phyloP scores from a whole-genome alignment of 2,888 invertebrate species.

The Drosophila longiperda region DNA sequence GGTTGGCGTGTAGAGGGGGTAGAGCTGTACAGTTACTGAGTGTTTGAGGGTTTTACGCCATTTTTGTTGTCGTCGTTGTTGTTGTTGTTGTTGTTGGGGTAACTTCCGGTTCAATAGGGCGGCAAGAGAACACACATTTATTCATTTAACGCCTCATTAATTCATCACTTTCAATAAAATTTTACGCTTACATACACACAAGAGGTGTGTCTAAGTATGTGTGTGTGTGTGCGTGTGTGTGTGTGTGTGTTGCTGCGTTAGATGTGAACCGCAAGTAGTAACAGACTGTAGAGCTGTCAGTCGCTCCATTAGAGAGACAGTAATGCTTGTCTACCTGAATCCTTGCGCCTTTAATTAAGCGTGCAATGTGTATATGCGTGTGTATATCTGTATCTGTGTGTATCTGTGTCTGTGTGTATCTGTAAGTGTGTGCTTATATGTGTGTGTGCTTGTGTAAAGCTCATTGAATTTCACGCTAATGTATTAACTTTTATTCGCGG shows the following conservation, averaged over 20 bases:
- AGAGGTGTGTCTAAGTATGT: constrained; percentile 27
- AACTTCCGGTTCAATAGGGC: constrained; percentile 83
- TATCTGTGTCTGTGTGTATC: neutral
- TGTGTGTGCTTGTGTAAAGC: constrained; percentile 40
- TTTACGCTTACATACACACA: constrained; percentile 73
- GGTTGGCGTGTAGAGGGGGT: neutral
- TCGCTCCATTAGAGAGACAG: constrained; percentile 40
- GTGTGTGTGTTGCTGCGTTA: constrained; percentile 33
- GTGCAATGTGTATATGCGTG: constrained; percentile 37
- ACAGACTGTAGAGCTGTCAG: constrained; percentile 17
- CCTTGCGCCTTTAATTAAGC: constrained; percentile 64
- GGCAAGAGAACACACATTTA: constrained; percentile 74
- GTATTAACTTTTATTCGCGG: constrained; percentile 60
- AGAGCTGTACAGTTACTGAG: neutral
- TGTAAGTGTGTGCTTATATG: constrained; percentile 3
- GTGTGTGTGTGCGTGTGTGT: constrained; percentile 27
- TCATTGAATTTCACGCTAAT: constrained; percentile 69
- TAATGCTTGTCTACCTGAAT: constrained; percentile 43
- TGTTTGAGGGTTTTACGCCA: constrained; percentile 28
- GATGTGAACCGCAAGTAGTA: constrained; percentile 54
- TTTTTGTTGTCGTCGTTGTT: constrained; percentile 31
- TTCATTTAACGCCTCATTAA: constrained; percentile 83
- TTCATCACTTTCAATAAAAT: constrained; percentile 81
- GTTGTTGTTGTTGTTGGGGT: constrained; percentile 45
- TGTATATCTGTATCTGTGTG: constrained; percentile 25